Evolutionary conservation across 2,888 invertebrate species (phyloP).

Genomic region (Pycnomerus fuliginosus): DNA sequence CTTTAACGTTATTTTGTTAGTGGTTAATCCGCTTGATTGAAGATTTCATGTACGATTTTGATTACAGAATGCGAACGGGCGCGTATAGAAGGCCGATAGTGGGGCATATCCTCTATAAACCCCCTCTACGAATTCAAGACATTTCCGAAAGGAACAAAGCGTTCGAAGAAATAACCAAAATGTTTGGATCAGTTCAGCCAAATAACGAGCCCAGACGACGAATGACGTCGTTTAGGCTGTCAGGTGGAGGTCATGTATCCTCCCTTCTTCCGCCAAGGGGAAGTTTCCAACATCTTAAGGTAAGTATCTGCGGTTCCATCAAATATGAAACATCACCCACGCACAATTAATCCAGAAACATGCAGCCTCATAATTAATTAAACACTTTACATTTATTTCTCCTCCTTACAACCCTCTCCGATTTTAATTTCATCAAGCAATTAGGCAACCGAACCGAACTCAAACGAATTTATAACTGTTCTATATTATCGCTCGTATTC

Average conservation of each 20-base stretch:
- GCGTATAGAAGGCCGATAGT: slow-evolving; percentile 63
- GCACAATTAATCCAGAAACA: too few relatives aligned
- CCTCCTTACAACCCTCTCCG: too few relatives aligned
- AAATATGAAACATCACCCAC: slow-evolving; percentile 9
- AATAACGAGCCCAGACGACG: slow-evolving; percentile 42
- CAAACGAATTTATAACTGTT: too few relatives aligned
- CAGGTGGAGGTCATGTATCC: slow-evolving; percentile 50
- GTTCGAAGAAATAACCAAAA: slow-evolving; percentile 56
- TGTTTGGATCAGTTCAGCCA: slow-evolving; percentile 55
- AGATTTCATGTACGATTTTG: slow-evolving; percentile 5
- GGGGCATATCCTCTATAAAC: slow-evolving; percentile 71
- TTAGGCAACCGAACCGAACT: too few relatives aligned
- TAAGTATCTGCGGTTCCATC: slow-evolving; percentile 31
- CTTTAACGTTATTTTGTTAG: slow-evolving; percentile 12
- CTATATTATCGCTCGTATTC: too few relatives aligned
- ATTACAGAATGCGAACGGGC: slow-evolving; percentile 49
- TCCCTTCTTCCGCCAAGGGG: slow-evolving; percentile 57
- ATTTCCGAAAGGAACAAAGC: slow-evolving; percentile 53
- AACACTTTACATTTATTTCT: too few relatives aligned
- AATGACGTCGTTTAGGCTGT: slow-evolving; percentile 48
- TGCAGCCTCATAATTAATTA: too few relatives aligned
- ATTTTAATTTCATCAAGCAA: too few relatives aligned
- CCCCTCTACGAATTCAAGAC: slow-evolving; percentile 57
- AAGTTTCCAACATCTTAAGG: slow-evolving; percentile 73
- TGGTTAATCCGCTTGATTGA: too few relatives aligned